Conservation (phyloP, 2,888 invertebrate species). For the Drosophila paranaensis region DNA sequence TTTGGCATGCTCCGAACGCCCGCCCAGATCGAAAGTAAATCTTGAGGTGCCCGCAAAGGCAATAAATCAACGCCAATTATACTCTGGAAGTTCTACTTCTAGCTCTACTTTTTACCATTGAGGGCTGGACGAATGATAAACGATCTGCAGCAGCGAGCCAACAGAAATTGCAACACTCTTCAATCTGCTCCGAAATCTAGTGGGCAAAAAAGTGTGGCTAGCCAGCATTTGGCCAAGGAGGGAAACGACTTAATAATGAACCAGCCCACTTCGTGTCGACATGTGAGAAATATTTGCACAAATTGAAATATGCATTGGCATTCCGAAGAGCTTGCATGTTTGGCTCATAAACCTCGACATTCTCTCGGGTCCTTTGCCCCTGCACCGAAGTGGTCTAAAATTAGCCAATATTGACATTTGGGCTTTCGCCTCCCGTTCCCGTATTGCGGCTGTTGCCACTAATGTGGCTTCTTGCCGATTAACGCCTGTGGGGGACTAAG, state of each 20-base stretch:
- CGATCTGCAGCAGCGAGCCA: slow-evolving; percentile 40
- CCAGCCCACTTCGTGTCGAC: slow-evolving; percentile 42
- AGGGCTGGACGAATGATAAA: slow-evolving; percentile 59
- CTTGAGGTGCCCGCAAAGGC: slow-evolving; percentile 58
- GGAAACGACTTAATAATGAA: slow-evolving; percentile 63
- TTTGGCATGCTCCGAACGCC: slow-evolving; percentile 54
- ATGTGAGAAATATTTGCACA: slow-evolving; percentile 38
- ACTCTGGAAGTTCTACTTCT: background rate
- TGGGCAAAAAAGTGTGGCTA: background rate
- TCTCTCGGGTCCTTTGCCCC: slow-evolving; percentile 4
- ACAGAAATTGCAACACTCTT: slow-evolving; percentile 57
- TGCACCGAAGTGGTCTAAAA: background rate
- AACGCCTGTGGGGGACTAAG: slow-evolving; percentile 28
- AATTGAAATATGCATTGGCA: slow-evolving; percentile 38
- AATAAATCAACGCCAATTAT: slow-evolving; percentile 80
- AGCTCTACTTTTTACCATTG: slow-evolving; percentile 5
- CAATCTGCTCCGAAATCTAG: slow-evolving; percentile 57
- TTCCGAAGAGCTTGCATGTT: slow-evolving; percentile 22
- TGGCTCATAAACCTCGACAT: background rate
- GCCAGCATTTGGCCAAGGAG: slow-evolving; percentile 19
- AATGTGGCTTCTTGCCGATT: slow-evolving; percentile 30
- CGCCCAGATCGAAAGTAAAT: slow-evolving; percentile 41
- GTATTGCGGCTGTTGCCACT: background rate
- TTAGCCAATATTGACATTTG: slow-evolving; percentile 15
- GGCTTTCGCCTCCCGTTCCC: too few relatives aligned